Evolutionary conservation across 2,888 invertebrate genomes (phyloP).

Genomic region (Xanthostigma xanthostigma): DNA sequence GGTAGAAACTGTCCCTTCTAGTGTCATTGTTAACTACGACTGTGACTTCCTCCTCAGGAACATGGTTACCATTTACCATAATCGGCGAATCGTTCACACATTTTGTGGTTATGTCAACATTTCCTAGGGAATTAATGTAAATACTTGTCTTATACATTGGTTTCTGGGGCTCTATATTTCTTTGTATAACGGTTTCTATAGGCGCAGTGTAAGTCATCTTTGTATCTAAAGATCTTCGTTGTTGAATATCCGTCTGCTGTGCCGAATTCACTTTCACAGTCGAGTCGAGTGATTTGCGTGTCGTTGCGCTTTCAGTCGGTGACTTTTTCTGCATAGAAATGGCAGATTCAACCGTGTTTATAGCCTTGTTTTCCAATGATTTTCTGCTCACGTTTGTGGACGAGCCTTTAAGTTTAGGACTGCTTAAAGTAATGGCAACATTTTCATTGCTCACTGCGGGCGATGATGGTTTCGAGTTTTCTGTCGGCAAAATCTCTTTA

Average conservation of each 20-base stretch:
- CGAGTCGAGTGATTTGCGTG: neutral
- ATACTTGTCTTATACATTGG: slow-evolving; percentile 28
- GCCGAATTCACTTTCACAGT: neutral
- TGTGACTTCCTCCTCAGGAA: neutral
- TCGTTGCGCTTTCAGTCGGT: neutral
- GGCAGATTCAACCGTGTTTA: neutral
- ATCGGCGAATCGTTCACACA: slow-evolving; percentile 11
- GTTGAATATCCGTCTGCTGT: neutral
- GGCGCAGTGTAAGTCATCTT: neutral
- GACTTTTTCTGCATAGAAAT: neutral
- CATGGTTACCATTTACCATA: neutral
- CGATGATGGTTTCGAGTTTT: slow-evolving; percentile 16
- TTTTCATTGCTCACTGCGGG: slow-evolving; percentile 26
- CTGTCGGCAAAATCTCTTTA: slow-evolving; percentile 18
- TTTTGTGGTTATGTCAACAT: slow-evolving; percentile 19
- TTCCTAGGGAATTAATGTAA: slow-evolving; percentile 25
- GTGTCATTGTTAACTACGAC: slow-evolving; percentile 11
- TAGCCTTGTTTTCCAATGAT: neutral
- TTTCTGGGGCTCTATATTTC: slow-evolving; percentile 9
- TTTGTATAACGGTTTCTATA: too few relatives aligned
- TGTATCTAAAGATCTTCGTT: neutral
- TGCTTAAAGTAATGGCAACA: slow-evolving; percentile 16
- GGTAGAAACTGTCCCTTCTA: slow-evolving; percentile 18
- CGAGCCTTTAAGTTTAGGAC: slow-evolving; percentile 10
- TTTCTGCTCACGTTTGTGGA: slow-evolving; percentile 10